Evolutionary conservation across 2,888 invertebrate species (phyloP).

Genomic region (Camponotus fellah): DNA sequence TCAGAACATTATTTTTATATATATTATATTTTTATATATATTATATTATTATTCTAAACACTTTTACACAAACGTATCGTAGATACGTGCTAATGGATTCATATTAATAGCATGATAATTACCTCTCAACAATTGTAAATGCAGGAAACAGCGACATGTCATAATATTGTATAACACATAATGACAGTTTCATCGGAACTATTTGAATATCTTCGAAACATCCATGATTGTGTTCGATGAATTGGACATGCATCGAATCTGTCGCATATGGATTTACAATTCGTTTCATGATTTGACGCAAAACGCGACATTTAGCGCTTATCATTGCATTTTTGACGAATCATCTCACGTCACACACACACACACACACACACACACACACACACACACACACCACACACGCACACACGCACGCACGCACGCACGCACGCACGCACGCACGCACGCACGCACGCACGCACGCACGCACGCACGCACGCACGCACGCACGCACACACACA

Average conservation of each 20-base stretch:
- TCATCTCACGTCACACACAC: neutral
- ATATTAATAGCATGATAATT: neutral
- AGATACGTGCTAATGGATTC: neutral
- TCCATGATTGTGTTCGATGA: slow-evolving; percentile 25
- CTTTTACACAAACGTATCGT: neutral
- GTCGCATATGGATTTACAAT: neutral
- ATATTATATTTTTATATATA: too few species aligned
- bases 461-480: too few species aligned
- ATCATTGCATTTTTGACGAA: slow-evolving; percentile 45
- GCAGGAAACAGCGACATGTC: neutral
- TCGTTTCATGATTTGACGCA: slow-evolving; percentile 36
- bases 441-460: too few species aligned
- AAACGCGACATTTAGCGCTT: slow-evolving; percentile 2
- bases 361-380: neutral
- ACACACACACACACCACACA: too few species aligned
- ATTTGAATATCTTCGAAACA: slow-evolving; percentile 21
- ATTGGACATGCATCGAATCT: slow-evolving; percentile 1
- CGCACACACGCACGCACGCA: too few species aligned
- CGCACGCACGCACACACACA: neutral
- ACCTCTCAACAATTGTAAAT: neutral
- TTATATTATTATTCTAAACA: neutral
- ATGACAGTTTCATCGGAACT: slow-evolving; percentile 14
- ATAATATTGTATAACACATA: slow-evolving; percentile 16
- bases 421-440: too few species aligned
- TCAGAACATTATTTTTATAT: neutral